Base-by-base conservation (phyloP, 2,113 vertebrate genomes). In the Chitala chitala region DNA sequence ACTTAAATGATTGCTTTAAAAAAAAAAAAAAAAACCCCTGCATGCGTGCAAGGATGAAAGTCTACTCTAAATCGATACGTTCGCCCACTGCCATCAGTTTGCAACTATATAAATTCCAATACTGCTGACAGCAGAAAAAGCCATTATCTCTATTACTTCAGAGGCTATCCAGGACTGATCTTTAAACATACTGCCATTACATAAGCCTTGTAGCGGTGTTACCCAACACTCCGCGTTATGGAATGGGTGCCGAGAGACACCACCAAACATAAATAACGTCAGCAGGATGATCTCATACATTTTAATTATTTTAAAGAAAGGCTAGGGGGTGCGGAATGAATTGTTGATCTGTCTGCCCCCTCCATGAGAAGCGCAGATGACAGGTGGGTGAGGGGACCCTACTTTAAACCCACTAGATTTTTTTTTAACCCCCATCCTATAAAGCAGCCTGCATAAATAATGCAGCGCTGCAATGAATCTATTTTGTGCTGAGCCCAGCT, bases 401-500 rank as follows among this genome's bases (percentile, higher is more conserved):
- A 44, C 50, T 70, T 36, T 54, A 69, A 26, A 15, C 10, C 42
- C 31, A 17, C 24, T 2, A 56, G 50, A 79, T 82, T 79, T 78
- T 58, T 79, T 82, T 86, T 84, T 86, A 82, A 81, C 85, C 78
- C 83, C 83, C 80, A 86, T 83, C 84, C 73, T 82, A 77, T 81
- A 78, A 70, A 12, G 53, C 66, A 83, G 82, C 80, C 51, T 50
- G 77, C 59, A 90, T 91, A 83, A 87, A 92, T 91, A 83, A 91
- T 91, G 87, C 87, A 92, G 78, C 65, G 83, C 82, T 86, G 86
- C 86, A 84, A 86, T 86, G 78, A 87, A 85, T 83, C 80, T 78
- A 79, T 85, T 83, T 76, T 79, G 84, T 78, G 8, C 13, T 0
- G 61, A 75, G 77, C 85, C 69, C 77, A 83, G 82, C 53, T 53